These are phyloP conservation scores for Papio anubis DNA, from an alignment of 2,113 vertebrate species.

Conservation along the genomic window DNA sequence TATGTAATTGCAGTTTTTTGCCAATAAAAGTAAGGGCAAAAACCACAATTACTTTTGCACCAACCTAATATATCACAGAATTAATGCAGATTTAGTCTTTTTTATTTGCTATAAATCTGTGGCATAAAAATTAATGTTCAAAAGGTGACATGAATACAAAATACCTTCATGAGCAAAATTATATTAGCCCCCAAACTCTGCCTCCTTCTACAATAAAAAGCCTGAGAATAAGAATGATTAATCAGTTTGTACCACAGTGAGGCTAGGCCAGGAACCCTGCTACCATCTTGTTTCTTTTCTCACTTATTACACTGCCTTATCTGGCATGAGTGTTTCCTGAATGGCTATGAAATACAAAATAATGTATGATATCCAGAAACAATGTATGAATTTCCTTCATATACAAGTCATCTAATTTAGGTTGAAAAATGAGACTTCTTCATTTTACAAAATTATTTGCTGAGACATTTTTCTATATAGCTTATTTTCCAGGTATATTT, in stretches of 20 bases:
- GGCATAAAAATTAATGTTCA: conserved; percentile 4
- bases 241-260: not conserved
- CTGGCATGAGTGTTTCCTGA: not conserved
- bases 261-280: not conserved
- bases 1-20: not conserved
- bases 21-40: too few relatives aligned
- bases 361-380: not conserved
- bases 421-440: conserved; percentile 38
- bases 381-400: not conserved
- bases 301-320: not conserved
- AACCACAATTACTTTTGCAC: too few relatives aligned
- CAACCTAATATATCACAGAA: not conserved
- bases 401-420: conserved; percentile 13
- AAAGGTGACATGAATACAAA: conserved; percentile 34
- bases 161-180: not conserved
- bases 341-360: not conserved
- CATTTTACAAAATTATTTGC: not conserved
- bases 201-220: conserved; percentile 22
- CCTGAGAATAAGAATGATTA: conserved; percentile 31
- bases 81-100: not conserved
- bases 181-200: not conserved
- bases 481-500: not conserved
- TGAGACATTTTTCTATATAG: not conserved
- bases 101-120: not conserved
- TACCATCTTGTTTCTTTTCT: conserved; percentile 13